Percentiles rank a stretch among this genome's conserved stretches.
Conservation (phyloP, 2,113 vertebrate species). For the Bolborhynchus lineola region DNA sequence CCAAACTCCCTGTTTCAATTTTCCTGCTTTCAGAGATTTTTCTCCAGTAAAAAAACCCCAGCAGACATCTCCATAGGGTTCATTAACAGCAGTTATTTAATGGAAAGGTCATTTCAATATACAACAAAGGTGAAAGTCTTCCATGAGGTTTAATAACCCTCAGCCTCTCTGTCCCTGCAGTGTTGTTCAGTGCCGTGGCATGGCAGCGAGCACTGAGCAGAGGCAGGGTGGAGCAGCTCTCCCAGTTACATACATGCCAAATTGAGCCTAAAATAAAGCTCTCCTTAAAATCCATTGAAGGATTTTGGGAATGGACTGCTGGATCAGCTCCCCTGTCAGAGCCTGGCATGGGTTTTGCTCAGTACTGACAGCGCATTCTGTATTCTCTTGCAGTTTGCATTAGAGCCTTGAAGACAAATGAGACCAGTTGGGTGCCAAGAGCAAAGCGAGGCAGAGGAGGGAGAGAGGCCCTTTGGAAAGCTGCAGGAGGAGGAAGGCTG, state of each 20-base stretch:
- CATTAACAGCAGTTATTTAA: background rate
- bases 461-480: background rate
- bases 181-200: accelerated
- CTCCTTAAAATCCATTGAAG: background rate
- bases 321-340: background rate
- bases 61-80: accelerated
- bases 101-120: background rate
- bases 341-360: background rate
- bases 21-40: background rate
- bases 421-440: background rate
- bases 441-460: accelerated
- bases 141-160: background rate
- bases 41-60: background rate
- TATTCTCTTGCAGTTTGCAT: background rate
- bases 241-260: background rate
- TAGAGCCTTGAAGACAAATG: background rate
- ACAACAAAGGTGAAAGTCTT: background rate
- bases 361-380: accelerated
- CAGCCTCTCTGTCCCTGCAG: background rate
- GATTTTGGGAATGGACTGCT: background rate
- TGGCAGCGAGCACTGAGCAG: accelerated
- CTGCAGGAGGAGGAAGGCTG: background rate
- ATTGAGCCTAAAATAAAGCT: background rate
- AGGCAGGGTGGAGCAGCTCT: background rate
- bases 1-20: background rate